Conservation (phyloP, 1,140 invertebrate species). For the Micrasema minimum region DNA sequence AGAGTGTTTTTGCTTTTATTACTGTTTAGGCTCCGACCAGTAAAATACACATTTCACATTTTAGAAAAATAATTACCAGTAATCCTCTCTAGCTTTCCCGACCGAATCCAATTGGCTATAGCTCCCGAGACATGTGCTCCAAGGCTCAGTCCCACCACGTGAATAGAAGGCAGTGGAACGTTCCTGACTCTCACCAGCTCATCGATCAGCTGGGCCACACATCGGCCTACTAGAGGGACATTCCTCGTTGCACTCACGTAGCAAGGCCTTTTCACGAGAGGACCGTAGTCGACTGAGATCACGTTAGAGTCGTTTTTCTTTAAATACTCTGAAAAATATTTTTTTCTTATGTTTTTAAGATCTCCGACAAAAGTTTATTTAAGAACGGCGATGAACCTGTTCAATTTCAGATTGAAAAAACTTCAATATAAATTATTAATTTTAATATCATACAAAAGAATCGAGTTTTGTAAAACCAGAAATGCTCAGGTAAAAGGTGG, state of each 20-base stretch:
- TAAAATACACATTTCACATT: too few species aligned
- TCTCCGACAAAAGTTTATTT: too few species aligned
- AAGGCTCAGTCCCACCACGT: slow-evolving; percentile 92
- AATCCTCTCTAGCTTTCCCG: slow-evolving; percentile 64
- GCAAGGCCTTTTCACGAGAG: slow-evolving; percentile 67
- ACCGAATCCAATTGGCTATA: slow-evolving; percentile 72
- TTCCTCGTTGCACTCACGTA: slow-evolving; percentile 69
- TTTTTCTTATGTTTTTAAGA: too few species aligned
- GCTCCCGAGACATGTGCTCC: slow-evolving; percentile 89
- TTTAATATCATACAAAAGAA: too few species aligned
- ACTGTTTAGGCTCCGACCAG: too few species aligned
- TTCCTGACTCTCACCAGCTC: slow-evolving; percentile 68
- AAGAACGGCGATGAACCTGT: too few species aligned
- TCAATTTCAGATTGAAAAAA: too few species aligned
- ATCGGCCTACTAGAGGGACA: slow-evolving; percentile 67
- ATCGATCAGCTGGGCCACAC: slow-evolving; percentile 72
- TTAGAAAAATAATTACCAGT: too few species aligned
- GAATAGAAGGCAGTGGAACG: slow-evolving; percentile 72
- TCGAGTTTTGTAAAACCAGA: too few species aligned
- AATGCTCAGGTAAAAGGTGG: too few species aligned
- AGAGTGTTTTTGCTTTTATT: too few species aligned
- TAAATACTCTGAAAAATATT: slow-evolving; percentile 63
- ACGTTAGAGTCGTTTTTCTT: slow-evolving; percentile 69
- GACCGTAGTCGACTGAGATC: slow-evolving; percentile 71
- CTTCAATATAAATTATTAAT: too few species aligned